phyloP scores from a whole-genome alignment of 2,113 vertebrate species.

The Solea senegalensis region DNA sequence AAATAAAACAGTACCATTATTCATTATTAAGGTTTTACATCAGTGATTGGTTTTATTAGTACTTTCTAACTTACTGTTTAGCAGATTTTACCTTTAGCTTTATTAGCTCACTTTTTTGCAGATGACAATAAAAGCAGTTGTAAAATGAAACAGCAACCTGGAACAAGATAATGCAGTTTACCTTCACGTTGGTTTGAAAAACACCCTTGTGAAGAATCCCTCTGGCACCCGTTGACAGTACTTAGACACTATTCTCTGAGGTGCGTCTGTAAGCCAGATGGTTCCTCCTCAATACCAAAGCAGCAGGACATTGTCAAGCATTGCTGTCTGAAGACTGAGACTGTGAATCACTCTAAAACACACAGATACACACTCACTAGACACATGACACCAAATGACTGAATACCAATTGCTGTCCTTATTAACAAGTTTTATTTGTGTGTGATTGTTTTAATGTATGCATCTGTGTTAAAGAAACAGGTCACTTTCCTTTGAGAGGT shows the following conservation, averaged over 20 bases:
- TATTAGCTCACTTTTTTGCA: slow-evolving; percentile 19
- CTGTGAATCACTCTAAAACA: slow-evolving; percentile 48
- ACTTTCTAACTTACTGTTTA: slow-evolving; percentile 2
- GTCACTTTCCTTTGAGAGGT: slow-evolving; percentile 21
- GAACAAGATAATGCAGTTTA: slow-evolving; percentile 22
- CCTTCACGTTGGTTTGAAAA: slow-evolving; percentile 41
- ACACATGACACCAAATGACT: slow-evolving; percentile 44
- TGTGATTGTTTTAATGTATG: neutral
- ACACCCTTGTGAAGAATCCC: slow-evolving; percentile 40
- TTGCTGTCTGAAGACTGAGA: slow-evolving; percentile 53
- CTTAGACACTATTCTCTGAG: slow-evolving; percentile 63
- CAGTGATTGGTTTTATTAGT: slow-evolving; percentile 28
- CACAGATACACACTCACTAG: slow-evolving; percentile 23
- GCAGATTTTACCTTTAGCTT: slow-evolving; percentile 15
- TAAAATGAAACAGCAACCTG: slow-evolving; percentile 26
- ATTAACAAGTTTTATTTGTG: slow-evolving; percentile 25
- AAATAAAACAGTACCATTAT: slow-evolving; percentile 30
- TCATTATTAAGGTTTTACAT: slow-evolving; percentile 45
- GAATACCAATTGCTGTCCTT: slow-evolving; percentile 35
- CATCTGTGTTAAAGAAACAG: slow-evolving; percentile 31
- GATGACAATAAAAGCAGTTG: neutral
- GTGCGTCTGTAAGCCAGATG: slow-evolving; percentile 57
- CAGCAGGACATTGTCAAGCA: slow-evolving; percentile 63
- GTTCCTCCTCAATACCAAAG: slow-evolving; percentile 51
- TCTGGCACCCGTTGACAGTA: slow-evolving; percentile 45